Conservation (phyloP, 1,140 invertebrate genomes). For the Zaprionus inermis region DNA sequence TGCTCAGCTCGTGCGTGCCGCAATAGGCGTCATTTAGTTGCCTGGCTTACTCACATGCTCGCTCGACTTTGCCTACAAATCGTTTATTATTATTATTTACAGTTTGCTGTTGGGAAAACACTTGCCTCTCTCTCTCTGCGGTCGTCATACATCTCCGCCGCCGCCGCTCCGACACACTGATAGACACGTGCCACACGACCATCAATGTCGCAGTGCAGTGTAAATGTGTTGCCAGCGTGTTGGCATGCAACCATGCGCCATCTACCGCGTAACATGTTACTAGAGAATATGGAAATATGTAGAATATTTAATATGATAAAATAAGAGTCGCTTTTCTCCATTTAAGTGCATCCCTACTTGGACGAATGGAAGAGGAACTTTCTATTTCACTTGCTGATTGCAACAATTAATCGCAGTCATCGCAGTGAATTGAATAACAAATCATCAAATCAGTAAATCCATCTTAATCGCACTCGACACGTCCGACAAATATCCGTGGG, state of each 20-base stretch:
- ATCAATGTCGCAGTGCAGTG: slow-evolving; percentile 55
- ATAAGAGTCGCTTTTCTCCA: not conserved
- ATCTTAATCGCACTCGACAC: slow-evolving; percentile 1
- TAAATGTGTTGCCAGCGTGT: slow-evolving; percentile 50
- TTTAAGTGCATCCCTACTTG: too few species aligned
- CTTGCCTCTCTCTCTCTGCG: slow-evolving; percentile 45
- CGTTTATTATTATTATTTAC: slow-evolving; percentile 72
- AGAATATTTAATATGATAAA: not conserved
- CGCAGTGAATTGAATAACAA: not conserved
- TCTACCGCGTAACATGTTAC: not conserved
- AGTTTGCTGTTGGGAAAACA: slow-evolving; percentile 61
- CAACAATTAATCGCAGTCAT: not conserved
- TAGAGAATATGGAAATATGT: not conserved
- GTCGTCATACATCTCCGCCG: too few species aligned
- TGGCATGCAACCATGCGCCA: not conserved
- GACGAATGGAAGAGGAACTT: not conserved
- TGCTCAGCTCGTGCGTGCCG: slow-evolving; percentile 8
- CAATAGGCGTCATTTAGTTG: slow-evolving; percentile 31
- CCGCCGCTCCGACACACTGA: slow-evolving; percentile 48
- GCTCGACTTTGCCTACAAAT: slow-evolving; percentile 57
- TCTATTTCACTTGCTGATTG: not conserved
- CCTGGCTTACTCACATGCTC: too few species aligned
- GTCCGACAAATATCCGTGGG: not conserved
- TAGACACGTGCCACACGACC: slow-evolving; percentile 60
- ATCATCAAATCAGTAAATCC: slow-evolving; percentile 3